These are phyloP conservation scores for Pectinophora gossypiella DNA, from an alignment of 1,140 invertebrate species.

Conservation along the genomic window DNA sequence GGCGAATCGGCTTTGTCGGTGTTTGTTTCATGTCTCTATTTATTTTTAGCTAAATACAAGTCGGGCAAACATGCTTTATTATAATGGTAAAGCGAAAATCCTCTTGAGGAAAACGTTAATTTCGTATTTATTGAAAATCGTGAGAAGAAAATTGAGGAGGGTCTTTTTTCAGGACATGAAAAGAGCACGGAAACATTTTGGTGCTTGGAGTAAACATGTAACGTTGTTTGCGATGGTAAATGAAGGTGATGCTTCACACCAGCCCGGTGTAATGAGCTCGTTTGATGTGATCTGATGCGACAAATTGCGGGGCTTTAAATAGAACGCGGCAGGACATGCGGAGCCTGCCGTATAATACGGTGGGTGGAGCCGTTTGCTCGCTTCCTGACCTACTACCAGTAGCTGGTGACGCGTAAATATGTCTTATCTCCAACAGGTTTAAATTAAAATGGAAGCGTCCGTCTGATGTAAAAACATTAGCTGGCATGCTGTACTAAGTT, in stretches of 20 bases:
- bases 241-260: slow-evolving; percentile 9
- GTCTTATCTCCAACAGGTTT: too few species aligned
- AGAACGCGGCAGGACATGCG: background rate
- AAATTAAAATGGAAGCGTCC: too few species aligned
- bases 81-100: background rate
- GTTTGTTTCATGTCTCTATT: background rate
- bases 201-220: background rate
- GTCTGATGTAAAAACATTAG: too few species aligned
- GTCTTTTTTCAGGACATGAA: background rate
- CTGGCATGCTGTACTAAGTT: too few species aligned
- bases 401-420: too few species aligned
- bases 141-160: background rate
- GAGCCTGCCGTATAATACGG: too few species aligned
- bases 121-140: background rate
- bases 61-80: too few species aligned
- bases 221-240: slow-evolving; percentile 2
- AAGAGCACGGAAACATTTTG: background rate
- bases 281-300: slow-evolving; percentile 35
- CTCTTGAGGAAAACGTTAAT: background rate
- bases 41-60: too few species aligned
- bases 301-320: slow-evolving; percentile 21
- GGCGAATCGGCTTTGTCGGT: background rate
- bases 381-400: too few species aligned
- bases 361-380: too few species aligned
- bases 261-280: slow-evolving; percentile 22